Base-by-base conservation (phyloP, 2,797 vertebrate genomes). In the Catamblyrhynchus diadema region DNA sequence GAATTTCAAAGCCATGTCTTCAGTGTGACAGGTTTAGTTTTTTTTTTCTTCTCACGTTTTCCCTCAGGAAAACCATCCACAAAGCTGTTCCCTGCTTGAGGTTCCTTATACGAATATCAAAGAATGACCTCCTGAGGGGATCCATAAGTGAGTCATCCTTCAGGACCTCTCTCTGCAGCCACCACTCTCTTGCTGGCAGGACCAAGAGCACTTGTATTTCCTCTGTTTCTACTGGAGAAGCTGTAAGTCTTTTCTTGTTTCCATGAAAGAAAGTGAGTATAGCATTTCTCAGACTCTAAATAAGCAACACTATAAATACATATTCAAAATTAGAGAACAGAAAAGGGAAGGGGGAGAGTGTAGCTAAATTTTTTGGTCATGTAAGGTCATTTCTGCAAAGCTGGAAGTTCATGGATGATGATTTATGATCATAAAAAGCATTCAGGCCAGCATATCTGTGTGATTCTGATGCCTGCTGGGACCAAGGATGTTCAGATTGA, bases 1-100 rank as follows among this genome's bases (percentile, higher is more conserved):
- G 20, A 41, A 73, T 94, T 94, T 84, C 57, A 80, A 92, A 94
- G 57, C 51, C 0, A 0, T 18, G 1, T 60, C 3, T 1, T 75
- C 37, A 72, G 10, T 19, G 23, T 93, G 50, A 15, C 25, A 9
- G 20, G 18, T 61, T 42, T 48, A 41, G 5, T 9, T 4, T 32
- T 72, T 67, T 25, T 72, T 67, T 67, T 33, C 9, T 56, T 50
- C 70, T 88, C 44, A 17, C 3, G 0, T 79, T 81, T 85, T 81
- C 24, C 75, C 87, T 78, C 51, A 98, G 97, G 74, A 97, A 96
- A 96, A 97, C 97, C n/a, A 97, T 98, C 89, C 95, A 95, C 65
- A 97, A 44, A 88, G 85, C 91, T 83, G 94, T 98, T 73, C 97
- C 97, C 10, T 98, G 97, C 81, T 81, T 98, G 88, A 94, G 97